Base-by-base conservation (phyloP, 1,140 invertebrate genomes). In the Drosophila arawakana region DNA sequence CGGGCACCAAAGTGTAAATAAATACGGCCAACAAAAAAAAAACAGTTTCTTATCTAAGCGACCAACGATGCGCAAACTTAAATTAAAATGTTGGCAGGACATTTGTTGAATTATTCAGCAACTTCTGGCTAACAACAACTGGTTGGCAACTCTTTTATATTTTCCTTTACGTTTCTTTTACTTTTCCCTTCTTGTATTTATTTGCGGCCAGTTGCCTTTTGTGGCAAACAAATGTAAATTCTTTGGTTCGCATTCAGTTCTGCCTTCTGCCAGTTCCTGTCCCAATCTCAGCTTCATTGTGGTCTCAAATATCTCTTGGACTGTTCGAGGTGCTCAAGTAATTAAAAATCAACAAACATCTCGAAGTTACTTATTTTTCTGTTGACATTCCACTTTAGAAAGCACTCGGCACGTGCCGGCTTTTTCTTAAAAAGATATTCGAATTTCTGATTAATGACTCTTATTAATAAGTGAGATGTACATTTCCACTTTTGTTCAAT, bases 21-120 rank as follows among this genome's bases (percentile, higher is more conserved):
- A 89, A 89, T 89, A 81, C 73, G 62, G 60, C 59, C 50, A 55
- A 8, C 18, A 49, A 25, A 21, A 35, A 15, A 47, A 62, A 52
- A 54, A 57, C 67, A 76, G 72, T 84, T 89, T 69, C 84, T 89
- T 89, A 89, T 89, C 84, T 89, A 68, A 82, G 52, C 73, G 72
- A 43, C 60, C 84, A 76, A 74, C 84, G 84, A 73, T 76, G 84
- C 84, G 84, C 80, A 89, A 88, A 89, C 84, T 89, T 89, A 89
- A 89, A 89, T 89, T 89, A 89, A 89, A 89, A 89, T 89, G 84
- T 84, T 89, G 81, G 74, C 78, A 89, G 81, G 74, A 89, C 84
- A 86, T 86, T 86, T 66, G 84, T 81, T 89, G 84, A 89, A 89
- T 89, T 84, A 89, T 89, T 89, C 84, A 89, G 80, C 65, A 88